Evolutionary conservation across 2,888 invertebrate species (phyloP).

Genomic region (Teleogryllus oceanicus): DNA sequence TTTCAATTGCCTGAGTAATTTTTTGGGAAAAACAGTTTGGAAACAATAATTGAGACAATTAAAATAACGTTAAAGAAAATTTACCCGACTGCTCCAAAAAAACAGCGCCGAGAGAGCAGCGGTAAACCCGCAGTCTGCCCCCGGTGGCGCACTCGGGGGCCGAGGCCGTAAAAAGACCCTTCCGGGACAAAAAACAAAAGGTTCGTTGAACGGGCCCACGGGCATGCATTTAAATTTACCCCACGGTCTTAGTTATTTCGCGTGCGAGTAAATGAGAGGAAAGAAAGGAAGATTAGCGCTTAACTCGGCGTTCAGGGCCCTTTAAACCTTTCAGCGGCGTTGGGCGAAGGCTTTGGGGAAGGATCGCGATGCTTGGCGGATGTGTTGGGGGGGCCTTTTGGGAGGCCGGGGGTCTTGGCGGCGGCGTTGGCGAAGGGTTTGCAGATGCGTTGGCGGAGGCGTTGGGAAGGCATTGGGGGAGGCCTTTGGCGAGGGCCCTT

Average conservation of each 20-base stretch:
- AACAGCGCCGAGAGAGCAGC: neutral
- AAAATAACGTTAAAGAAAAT: constrained; percentile 2
- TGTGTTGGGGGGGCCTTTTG: no score
- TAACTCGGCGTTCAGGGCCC: neutral
- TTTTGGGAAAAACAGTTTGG: neutral
- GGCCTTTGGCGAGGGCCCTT: no score
- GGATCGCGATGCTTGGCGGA: no score
- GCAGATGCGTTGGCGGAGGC: no score
- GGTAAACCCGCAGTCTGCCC: no score
- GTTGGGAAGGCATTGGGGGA: no score
- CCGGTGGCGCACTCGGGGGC: neutral
- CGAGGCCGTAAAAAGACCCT: neutral
- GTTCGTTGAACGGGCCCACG: neutral
- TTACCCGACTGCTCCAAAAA: neutral
- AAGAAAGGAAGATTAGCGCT: constrained; percentile 18
- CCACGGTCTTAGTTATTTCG: neutral
- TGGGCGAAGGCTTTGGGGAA: no score
- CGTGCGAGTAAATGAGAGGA: neutral
- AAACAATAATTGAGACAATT: constrained; percentile 18
- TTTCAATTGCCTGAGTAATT: neutral
- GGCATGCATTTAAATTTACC: neutral
- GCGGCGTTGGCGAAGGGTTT: no score
- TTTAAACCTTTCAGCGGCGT: no score
- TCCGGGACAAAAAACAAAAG: neutral
- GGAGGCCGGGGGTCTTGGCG: no score